These are phyloP conservation scores for Penaeus indicus DNA, from an alignment of 1,140 invertebrate genomes.

Conservation along the genomic window DNA sequence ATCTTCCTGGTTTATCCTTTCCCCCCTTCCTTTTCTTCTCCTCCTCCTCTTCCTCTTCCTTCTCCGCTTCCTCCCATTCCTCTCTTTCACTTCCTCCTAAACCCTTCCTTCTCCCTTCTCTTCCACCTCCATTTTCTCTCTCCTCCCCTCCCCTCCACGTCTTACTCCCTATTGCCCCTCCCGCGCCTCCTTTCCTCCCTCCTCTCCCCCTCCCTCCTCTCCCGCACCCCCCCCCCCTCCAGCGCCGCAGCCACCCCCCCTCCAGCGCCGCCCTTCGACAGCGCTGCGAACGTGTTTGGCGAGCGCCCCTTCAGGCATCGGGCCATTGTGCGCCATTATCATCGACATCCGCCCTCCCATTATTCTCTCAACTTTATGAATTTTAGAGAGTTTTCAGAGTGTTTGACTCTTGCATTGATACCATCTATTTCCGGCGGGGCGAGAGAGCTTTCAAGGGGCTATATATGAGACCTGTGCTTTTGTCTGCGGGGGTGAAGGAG, in stretches of 20 bases:
- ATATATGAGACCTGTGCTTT: conserved; percentile 21
- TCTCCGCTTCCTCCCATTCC: neutral
- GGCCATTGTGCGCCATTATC: neutral
- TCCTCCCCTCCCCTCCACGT: neutral
- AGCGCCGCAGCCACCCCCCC: too few relatives aligned
- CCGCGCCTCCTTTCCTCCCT: neutral
- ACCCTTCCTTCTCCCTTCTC: neutral
- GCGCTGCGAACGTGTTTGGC: too few relatives aligned
- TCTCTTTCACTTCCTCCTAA: neutral
- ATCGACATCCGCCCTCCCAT: neutral
- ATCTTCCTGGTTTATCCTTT: too few relatives aligned
- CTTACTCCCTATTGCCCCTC: neutral
- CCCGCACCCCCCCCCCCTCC: neutral
- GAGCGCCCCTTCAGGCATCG: too few relatives aligned
- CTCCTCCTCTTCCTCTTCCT: too few relatives aligned
- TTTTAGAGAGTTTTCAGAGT: conserved; percentile 9
- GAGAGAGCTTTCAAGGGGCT: neutral
- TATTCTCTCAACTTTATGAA: conserved; percentile 16
- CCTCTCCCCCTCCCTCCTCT: neutral
- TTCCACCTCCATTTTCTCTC: neutral
- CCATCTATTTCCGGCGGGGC: neutral
- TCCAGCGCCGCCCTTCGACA: too few relatives aligned
- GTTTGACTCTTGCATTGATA: conserved; percentile 27
- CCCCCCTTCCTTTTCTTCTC: neutral
- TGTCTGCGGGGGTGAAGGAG: neutral